Evolutionary conservation across 2,113 vertebrate genomes (phyloP), one percentile per base, ranked within the genome.

Genomic region (Oplegnathus fasciatus): DNA sequence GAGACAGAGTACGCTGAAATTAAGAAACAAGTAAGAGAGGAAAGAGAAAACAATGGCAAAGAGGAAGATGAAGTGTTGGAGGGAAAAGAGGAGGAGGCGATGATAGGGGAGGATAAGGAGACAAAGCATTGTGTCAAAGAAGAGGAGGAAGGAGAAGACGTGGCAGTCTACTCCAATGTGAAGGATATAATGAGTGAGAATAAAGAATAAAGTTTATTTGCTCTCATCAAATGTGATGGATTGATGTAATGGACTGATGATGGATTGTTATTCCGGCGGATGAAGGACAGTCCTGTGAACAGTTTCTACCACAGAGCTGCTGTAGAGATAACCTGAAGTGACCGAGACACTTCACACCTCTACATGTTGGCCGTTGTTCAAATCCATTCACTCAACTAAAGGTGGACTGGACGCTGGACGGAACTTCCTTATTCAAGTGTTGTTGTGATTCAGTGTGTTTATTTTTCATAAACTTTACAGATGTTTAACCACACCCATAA

Each of bases 1-100:
- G 54, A 87, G 5, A 91, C 93, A 0, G 94, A 93, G n/a, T 95
- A 95, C 2, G 88, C 93, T 42, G 94, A 95, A 84, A 92, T 95
- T 44, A 89, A 92, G 54, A 75, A 26, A 30, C 18, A 44, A 20
- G 64, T 34, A 24, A 79, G 17, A 72, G 0, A 46, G 14, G 28
- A 69, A 42, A 52, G 0, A 1, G n/a, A 76, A n/a, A 78, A 82
- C 0, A 26, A 13, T 9, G 30, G 11, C 1, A 9, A 2, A 66
- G 77, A 58, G 62, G 75, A 75, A 37, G 28, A 0, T 10, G 60
- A 69, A 60, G 40, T 18, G 24, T 17, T 58, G 66, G 80, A 74
- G n/a, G 50, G 5, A 2, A 52, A 87, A 44, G 81, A 87, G 18
- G 83, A 84, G 34, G 85, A 86, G n/a, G 37, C 1, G 37, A n/a